Conservation (phyloP, 1,140 invertebrate species). For the Zaprionus capensis region DNA sequence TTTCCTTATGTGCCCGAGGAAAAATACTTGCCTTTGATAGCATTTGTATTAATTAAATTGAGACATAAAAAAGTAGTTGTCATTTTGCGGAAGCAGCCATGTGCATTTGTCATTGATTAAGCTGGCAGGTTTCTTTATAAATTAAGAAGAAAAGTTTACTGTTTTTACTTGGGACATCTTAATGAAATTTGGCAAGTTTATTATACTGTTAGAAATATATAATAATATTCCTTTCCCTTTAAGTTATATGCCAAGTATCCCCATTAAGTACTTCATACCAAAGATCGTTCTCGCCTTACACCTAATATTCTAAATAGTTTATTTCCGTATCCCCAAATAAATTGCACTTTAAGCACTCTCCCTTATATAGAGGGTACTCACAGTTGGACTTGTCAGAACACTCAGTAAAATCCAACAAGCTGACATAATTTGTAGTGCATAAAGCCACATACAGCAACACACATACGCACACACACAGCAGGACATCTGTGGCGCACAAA, state of each 20-base stretch:
- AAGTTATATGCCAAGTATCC: too few species aligned
- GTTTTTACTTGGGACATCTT: background rate
- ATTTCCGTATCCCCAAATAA: background rate
- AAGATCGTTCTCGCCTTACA: background rate
- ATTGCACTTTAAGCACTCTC: slow-evolving; percentile 3
- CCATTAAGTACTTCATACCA: background rate
- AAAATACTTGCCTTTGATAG: background rate
- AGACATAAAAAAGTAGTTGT: background rate
- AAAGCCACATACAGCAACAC: slow-evolving; percentile 35
- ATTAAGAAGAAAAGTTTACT: background rate
- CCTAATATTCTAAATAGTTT: background rate
- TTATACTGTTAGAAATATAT: background rate
- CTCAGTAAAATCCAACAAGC: slow-evolving; percentile 26
- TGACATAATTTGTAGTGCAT: slow-evolving; percentile 70
- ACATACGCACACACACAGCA: slow-evolving; percentile 56
- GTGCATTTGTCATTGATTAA: background rate
- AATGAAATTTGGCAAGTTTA: background rate
- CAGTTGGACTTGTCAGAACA: slow-evolving; percentile 15
- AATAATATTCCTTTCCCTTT: background rate
- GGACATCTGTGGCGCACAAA: slow-evolving; percentile 73
- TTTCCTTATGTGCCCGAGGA: background rate
- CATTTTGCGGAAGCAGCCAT: background rate
- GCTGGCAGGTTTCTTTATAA: background rate
- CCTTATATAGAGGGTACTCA: slow-evolving; percentile 6
- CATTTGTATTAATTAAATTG: slow-evolving; percentile 11